These are phyloP conservation scores for Babylonia areolata DNA, from an alignment of 1,140 invertebrate genomes.

Conservation along the genomic window DNA sequence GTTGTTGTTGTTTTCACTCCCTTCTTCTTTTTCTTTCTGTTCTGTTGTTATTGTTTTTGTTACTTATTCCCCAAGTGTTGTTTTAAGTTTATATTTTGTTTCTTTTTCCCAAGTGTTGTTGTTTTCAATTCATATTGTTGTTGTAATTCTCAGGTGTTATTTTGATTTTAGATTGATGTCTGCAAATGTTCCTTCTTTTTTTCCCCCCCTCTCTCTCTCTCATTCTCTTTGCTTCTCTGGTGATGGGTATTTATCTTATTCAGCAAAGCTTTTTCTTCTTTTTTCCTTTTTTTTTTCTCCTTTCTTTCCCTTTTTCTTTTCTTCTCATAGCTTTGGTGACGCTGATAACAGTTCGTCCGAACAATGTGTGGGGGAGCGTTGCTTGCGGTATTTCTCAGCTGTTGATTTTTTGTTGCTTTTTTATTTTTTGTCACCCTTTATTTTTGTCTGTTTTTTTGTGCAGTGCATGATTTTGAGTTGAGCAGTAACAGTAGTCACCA, in stretches of 20 bases:
- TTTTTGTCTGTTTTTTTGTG: background rate
- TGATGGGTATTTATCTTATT: background rate
- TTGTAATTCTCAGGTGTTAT: too few relatives aligned
- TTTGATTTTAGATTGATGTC: too few relatives aligned
- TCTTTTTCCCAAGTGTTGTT: too few relatives aligned
- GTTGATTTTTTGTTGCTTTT: background rate
- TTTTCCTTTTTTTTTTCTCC: background rate
- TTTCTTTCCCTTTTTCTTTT: background rate
- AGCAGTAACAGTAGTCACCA: too few relatives aligned
- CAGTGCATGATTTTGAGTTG: too few relatives aligned
- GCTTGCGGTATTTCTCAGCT: conserved; percentile 1
- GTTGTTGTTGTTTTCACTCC: too few relatives aligned
- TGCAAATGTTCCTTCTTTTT: too few relatives aligned
- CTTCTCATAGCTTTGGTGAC: background rate
- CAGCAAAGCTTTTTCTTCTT: background rate
- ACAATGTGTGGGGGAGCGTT: background rate
- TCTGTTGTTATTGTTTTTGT: too few relatives aligned
- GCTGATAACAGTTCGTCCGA: background rate
- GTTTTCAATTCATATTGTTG: too few relatives aligned
- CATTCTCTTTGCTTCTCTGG: background rate
- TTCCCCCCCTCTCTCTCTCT: background rate
- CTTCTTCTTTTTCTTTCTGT: too few relatives aligned
- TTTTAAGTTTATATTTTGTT: too few relatives aligned
- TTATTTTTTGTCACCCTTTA: background rate
- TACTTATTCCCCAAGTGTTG: too few relatives aligned